Base-by-base conservation (phyloP, 1,140 invertebrate species). In the Pseudomyrmex dendroicus region DNA sequence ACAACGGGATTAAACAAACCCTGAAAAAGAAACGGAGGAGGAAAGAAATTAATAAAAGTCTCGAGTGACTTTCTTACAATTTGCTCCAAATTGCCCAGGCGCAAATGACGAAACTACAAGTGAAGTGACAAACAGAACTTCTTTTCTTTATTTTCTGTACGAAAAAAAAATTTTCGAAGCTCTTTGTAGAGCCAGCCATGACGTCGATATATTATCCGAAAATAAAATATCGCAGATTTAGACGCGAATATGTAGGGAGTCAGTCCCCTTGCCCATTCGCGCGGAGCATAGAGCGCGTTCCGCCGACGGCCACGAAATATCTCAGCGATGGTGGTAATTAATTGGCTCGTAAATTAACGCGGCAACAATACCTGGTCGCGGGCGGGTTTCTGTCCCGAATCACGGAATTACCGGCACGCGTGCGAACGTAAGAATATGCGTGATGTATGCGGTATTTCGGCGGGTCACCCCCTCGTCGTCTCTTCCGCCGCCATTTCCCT, bases 301-400 rank as follows among this genome's bases (percentile, higher is more conserved):
- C 80, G 52, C 56, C 82, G 52, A 70, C 44, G 64, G 22, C 54
- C 72, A 73, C 66, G 78, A 73, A 89, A 89, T 89, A 89, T 89
- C 87, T 86, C 68, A 85, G 64, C n/a, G 56, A 62, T 25, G 25
- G 88, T 80, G 85, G 84, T 93, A 93, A 93, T 93, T 93, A 93
- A 93, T 93, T 91, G 93, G 90, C 87, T 91, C 92, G 92, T 93
- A 93, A 93, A 93, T 93, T 92, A 93, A 85, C 90, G 87, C 83
- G 86, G 77, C 73, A 89, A 93, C 92, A 93, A 93, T 93, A 92
- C 82, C 86, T 74, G 67, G 66, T 56, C 57, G 22, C 44, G 59
- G 73, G 20, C 22, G 61, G 61, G 64, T 20, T 50, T 54, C 48
- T 72, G 57, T 25, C 86, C 20, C 86, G 80, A 89, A 86, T 88